Conservation (phyloP, 2,888 invertebrate genomes). For the Eucriotettix oculatus region DNA sequence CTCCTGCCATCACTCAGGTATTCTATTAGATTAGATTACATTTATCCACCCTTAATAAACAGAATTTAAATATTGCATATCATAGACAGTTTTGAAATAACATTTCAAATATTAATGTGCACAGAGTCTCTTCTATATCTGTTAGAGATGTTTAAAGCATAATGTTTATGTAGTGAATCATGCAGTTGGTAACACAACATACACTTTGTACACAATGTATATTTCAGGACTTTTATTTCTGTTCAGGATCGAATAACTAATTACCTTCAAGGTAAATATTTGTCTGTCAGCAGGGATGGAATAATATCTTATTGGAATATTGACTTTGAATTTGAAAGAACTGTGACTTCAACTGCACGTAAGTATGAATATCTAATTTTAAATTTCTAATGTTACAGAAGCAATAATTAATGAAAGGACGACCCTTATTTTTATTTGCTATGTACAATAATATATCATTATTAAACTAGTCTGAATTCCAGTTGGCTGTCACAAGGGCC, state of each 20-base stretch:
- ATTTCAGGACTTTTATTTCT: not conserved
- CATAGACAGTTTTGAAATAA: no score
- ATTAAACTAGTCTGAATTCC: no score
- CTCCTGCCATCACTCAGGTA: constrained; percentile 37
- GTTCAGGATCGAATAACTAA: constrained; percentile 34
- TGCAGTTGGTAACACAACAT: not conserved
- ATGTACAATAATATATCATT: no score
- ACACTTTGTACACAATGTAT: not conserved
- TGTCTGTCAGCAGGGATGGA: constrained; percentile 62
- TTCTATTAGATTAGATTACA: no score
- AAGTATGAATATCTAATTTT: constrained; percentile 20
- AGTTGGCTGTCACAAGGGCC: no score
- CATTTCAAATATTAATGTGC: no score
- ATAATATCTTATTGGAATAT: constrained; percentile 61
- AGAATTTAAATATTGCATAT: no score
- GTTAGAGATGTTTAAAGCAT: not conserved
- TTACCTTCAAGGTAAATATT: constrained; percentile 48
- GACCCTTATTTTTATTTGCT: no score
- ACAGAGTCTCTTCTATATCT: not conserved
- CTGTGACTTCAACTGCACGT: constrained; percentile 46
- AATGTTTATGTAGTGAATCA: no score
- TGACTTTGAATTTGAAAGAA: constrained; percentile 46
- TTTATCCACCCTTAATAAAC: no score
- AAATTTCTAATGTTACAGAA: no score
- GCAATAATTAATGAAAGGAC: no score